These are phyloP conservation scores for Diadegma fenestrale DNA, from an alignment of 2,888 invertebrate species.

Conservation along the genomic window DNA sequence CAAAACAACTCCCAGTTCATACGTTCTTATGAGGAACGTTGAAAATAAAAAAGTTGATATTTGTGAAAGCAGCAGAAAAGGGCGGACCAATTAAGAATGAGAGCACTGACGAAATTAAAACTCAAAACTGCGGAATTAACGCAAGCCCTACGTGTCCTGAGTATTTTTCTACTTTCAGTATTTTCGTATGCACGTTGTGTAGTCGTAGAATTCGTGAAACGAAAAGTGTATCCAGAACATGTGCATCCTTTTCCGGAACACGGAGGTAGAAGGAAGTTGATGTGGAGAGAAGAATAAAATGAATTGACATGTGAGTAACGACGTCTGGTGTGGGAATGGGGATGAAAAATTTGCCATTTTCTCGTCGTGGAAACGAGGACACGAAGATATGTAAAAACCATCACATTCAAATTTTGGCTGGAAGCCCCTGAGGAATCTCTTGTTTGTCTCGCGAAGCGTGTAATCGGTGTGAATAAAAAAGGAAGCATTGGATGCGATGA, in stretches of 20 bases:
- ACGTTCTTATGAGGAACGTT: background rate
- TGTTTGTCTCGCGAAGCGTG: conserved; percentile 37
- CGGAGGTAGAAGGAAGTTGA: background rate
- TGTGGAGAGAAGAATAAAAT: background rate
- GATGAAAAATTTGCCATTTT: conserved; percentile 41
- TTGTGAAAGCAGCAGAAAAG: conserved; percentile 33
- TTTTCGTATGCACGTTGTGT: background rate
- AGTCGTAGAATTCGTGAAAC: background rate
- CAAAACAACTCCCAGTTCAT: conserved; percentile 1
- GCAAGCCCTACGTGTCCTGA: conserved; percentile 32
- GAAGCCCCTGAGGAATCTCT: background rate
- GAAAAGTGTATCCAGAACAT: background rate
- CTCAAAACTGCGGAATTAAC: conserved; percentile 72
- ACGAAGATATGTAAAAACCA: conserved; percentile 16
- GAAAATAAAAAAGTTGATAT: conserved; percentile 16
- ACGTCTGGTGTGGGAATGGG: background rate
- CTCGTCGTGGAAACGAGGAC: conserved; percentile 31
- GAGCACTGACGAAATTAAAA: conserved; percentile 63
- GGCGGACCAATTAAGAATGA: conserved; percentile 69
- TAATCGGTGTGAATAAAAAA: conserved; percentile 44
- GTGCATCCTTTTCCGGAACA: background rate
- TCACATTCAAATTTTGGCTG: conserved; percentile 10
- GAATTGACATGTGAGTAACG: conserved; percentile 39
- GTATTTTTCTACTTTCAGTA: background rate
- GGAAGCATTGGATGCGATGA: conserved; percentile 19